Percentiles rank a stretch among this genome's conserved stretches.
Conservation (phyloP, 2,113 vertebrate genomes). For the Hydropotes inermis region DNA sequence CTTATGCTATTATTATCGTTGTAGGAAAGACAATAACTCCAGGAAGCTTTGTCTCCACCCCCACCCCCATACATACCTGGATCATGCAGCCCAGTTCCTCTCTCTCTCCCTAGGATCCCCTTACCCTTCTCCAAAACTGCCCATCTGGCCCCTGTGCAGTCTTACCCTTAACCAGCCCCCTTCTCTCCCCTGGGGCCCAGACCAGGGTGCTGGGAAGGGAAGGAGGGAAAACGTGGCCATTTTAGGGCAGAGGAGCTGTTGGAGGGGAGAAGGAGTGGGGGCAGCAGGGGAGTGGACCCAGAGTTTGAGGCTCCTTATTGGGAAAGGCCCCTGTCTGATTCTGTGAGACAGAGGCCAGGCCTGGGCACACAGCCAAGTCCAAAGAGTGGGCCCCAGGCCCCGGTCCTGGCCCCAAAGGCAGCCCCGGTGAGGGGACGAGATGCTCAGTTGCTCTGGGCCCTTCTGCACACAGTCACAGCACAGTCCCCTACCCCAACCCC, state of each 20-base stretch:
- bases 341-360: constrained; percentile 72
- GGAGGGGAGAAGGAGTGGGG: constrained; percentile 59
- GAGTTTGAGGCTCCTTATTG: constrained; percentile 75
- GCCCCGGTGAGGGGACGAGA: background rate
- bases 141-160: constrained; percentile 5
- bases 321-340: constrained; percentile 74
- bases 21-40: background rate
- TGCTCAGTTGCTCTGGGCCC: background rate
- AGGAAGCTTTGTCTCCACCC: background rate
- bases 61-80: background rate
- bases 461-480: background rate
- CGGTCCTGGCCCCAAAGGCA: constrained; percentile 33
- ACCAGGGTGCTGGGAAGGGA: background rate
- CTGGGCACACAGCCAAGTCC: constrained; percentile 68
- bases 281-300: constrained; percentile 57
- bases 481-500: background rate
- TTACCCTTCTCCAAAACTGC: constrained; percentile 19
- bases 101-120: background rate
- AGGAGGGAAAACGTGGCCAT: constrained; percentile 61
- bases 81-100: background rate
- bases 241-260: constrained; percentile 74
- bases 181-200: constrained; percentile 40
- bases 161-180: constrained; percentile 7
- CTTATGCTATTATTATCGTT: background rate
- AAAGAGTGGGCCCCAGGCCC: constrained; percentile 59